phyloP scores from a whole-genome alignment of 2,113 vertebrate species.

The Benitochromis conjunctus region DNA sequence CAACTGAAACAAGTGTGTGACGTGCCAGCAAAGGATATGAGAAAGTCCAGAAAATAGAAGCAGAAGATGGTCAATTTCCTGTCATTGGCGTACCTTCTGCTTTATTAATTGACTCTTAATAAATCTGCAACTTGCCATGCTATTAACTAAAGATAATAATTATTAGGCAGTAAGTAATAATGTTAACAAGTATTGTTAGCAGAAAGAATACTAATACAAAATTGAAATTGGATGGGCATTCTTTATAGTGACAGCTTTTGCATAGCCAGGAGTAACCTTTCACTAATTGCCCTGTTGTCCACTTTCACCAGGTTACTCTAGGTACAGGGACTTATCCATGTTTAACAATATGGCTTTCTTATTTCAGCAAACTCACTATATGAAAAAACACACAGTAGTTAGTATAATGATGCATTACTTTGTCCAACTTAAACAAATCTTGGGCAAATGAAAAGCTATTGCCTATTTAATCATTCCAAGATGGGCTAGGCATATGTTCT shows the following conservation, averaged over 20 bases:
- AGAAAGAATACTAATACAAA: neutral
- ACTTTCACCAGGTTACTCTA: neutral
- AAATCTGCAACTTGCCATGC: neutral
- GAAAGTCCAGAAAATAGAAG: neutral
- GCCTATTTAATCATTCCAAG: neutral
- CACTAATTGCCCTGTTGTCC: neutral
- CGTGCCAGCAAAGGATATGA: neutral
- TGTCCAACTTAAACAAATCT: neutral
- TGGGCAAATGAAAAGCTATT: neutral
- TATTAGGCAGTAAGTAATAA: neutral
- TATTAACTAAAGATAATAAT: neutral
- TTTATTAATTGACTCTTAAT: neutral
- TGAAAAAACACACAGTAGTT: neutral
- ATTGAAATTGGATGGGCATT: neutral
- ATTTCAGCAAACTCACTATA: neutral
- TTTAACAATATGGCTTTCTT: neutral
- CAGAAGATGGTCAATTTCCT: neutral
- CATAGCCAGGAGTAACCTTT: rapidly evolving
- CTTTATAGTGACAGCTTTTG: neutral
- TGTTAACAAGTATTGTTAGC: neutral
- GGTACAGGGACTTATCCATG: neutral
- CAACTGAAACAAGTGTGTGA: neutral
- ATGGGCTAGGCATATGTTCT: neutral
- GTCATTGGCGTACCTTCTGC: neutral
- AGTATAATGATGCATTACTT: neutral